phyloP scores from a whole-genome alignment of 2,888 invertebrate species.

The Hyposoter didymator region DNA sequence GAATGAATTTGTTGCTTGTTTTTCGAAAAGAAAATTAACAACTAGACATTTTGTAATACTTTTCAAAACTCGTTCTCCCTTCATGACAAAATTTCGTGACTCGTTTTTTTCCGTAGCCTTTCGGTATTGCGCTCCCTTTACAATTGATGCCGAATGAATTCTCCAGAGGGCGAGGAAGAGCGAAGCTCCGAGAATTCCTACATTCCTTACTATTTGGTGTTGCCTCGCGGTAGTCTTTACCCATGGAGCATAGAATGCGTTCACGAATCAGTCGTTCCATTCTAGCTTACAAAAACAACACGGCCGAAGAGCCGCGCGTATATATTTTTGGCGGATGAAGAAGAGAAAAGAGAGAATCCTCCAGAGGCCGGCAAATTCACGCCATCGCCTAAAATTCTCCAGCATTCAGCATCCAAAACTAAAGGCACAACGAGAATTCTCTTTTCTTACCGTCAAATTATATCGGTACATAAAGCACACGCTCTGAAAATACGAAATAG shows the following conservation, averaged over 20 bases:
- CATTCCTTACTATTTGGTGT: constrained; percentile 72
- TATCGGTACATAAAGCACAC: constrained; percentile 13
- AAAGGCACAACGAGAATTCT: constrained; percentile 24
- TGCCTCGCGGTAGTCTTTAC: constrained; percentile 40
- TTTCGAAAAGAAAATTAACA: neutral
- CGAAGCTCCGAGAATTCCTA: constrained; percentile 67
- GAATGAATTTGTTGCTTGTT: too few relatives aligned
- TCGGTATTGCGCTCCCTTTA: constrained; percentile 50
- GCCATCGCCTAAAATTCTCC: constrained; percentile 34
- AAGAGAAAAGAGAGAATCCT: constrained; percentile 38
- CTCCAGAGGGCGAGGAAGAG: constrained; percentile 58
- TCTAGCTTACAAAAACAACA: constrained; percentile 66
- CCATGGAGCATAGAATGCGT: constrained; percentile 35
- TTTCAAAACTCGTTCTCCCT: neutral
- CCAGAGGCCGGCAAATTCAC: constrained; percentile 59
- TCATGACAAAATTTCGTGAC: neutral
- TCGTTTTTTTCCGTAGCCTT: constrained; percentile 48
- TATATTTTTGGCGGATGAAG: constrained; percentile 50
- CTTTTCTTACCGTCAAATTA: constrained; percentile 21
- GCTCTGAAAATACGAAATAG: constrained; percentile 10
- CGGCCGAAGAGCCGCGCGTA: constrained; percentile 42
- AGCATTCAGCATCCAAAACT: constrained; percentile 53
- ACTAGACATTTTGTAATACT: constrained; percentile 8
- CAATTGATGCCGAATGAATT: constrained; percentile 74
- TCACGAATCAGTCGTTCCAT: constrained; percentile 41